These are phyloP conservation scores for Neodiprion lecontei DNA, from an alignment of 1,140 invertebrate species.

Conservation along the genomic window DNA sequence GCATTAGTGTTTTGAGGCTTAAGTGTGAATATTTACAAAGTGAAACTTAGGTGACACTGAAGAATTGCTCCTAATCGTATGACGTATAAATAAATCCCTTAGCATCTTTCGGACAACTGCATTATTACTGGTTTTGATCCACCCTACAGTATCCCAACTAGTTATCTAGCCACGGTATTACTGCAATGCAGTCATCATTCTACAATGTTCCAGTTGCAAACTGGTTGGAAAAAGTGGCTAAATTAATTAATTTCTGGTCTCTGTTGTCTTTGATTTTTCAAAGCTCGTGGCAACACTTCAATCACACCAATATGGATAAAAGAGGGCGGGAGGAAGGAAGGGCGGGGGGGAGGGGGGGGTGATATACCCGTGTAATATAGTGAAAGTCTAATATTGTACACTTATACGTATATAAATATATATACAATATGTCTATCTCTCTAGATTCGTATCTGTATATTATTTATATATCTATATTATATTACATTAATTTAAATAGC, in stretches of 20 bases:
- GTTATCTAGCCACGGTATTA: neutral
- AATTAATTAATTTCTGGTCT: neutral
- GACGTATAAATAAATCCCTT: neutral
- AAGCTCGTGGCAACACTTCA: neutral
- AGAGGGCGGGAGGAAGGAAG: no score
- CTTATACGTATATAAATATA: constrained; percentile 26
- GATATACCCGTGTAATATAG: constrained; percentile 38
- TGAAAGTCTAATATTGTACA: constrained; percentile 39
- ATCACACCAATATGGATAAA: neutral
- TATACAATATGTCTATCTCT: constrained; percentile 11
- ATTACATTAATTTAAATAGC: constrained; percentile 37
- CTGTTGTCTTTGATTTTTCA: neutral
- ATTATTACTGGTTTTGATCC: neutral
- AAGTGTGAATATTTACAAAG: neutral
- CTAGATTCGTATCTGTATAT: constrained; percentile 12
- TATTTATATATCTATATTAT: constrained; percentile 29
- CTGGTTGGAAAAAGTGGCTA: neutral
- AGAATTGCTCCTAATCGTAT: neutral
- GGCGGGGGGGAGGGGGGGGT: neutral
- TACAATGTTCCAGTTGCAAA: neutral
- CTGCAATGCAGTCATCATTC: constrained; percentile 2
- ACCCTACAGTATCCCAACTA: neutral
- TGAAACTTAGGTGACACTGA: neutral
- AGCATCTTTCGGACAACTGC: neutral
- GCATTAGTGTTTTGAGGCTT: no score